Evolutionary conservation across 2,888 invertebrate genomes (phyloP).

Genomic region (Anthophora plumipes): DNA sequence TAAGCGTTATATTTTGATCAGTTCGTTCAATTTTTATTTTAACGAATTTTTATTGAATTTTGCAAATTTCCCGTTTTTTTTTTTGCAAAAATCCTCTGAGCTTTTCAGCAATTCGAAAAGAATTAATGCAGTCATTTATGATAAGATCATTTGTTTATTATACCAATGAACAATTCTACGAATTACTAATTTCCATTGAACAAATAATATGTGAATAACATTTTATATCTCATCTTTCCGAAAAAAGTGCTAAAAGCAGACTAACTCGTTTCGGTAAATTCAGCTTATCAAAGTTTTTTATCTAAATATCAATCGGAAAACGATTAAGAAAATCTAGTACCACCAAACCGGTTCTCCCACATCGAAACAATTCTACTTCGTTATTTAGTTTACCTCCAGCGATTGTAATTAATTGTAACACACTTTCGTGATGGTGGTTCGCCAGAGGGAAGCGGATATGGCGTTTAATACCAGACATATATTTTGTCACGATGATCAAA

Average conservation of each 20-base stretch:
- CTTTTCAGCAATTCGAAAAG: no score
- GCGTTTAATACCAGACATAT: neutral
- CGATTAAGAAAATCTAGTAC: constrained; percentile 18
- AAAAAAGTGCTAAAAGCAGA: neutral
- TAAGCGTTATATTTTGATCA: no score
- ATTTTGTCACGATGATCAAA: neutral
- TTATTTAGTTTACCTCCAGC: neutral
- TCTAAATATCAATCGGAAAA: neutral
- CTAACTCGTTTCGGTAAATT: constrained; percentile 14
- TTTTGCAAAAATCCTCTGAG: no score
- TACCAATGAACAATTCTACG: neutral
- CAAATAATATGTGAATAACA: constrained; percentile 2
- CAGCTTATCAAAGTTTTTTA: neutral
- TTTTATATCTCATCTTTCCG: neutral
- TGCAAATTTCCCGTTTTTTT: no score
- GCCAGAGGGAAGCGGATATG: constrained; percentile 3
- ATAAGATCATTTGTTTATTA: neutral
- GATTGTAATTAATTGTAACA: constrained; percentile 16
- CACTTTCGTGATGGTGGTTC: neutral
- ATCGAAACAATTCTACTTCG: constrained; percentile 26
- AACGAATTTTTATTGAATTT: no score
- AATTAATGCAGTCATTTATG: no score
- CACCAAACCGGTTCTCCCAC: constrained; percentile 42
- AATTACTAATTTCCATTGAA: constrained; percentile 34
- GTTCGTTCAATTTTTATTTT: no score